phyloP scores from a whole-genome alignment of 2,888 invertebrate species.

The Linhomoeus sp. region DNA sequence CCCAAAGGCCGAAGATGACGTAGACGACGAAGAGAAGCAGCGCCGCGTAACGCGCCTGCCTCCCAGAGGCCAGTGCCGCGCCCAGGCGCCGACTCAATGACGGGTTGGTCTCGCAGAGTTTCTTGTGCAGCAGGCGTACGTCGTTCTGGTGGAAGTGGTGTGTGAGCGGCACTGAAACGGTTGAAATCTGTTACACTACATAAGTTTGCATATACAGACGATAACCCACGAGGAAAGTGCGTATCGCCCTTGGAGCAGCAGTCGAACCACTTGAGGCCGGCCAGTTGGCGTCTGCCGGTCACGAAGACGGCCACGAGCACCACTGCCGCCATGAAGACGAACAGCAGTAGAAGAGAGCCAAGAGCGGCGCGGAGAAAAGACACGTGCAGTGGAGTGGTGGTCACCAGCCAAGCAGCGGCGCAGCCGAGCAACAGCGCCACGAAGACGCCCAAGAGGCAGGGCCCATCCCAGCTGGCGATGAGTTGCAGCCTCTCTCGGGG shows the following conservation, averaged over 20 bases:
- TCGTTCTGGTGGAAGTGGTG: background rate
- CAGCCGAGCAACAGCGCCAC: background rate
- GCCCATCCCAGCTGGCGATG: conserved; percentile 18
- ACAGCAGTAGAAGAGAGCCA: background rate
- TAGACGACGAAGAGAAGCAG: conserved; percentile 10
- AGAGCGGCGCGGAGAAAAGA: background rate
- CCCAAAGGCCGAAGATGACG: conserved; percentile 15
- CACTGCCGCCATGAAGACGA: background rate
- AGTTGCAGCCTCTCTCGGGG: conserved; percentile 21
- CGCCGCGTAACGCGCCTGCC: background rate
- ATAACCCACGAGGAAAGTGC: conserved; percentile 10
- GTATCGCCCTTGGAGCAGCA: conserved; percentile 19
- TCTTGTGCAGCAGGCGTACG: background rate
- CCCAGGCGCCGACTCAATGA: background rate
- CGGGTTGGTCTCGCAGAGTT: background rate
- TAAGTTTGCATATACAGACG: background rate
- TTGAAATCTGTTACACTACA: background rate
- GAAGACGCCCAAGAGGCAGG: background rate
- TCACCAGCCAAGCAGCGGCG: background rate
- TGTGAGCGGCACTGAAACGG: conserved; percentile 1
- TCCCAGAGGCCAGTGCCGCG: background rate
- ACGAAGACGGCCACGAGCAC: conserved; percentile 1
- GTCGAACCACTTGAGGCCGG: conserved; percentile 24
- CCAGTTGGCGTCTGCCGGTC: conserved; percentile 16
- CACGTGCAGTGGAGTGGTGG: conserved; percentile 13